Base-by-base conservation (phyloP, 2,888 invertebrate species). In the Arrhopalites spinosus region DNA sequence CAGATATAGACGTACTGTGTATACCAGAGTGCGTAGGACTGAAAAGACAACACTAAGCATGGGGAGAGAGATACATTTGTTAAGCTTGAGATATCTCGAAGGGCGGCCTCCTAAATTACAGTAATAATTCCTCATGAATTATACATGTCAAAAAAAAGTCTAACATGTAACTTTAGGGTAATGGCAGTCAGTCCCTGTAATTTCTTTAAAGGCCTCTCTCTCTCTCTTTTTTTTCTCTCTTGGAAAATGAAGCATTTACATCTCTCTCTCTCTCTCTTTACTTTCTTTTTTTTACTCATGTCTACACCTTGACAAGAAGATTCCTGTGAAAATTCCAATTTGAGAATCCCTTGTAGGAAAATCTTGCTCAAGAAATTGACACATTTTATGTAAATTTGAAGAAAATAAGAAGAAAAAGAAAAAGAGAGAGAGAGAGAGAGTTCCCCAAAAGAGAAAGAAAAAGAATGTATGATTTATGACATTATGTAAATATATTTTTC, bases 111-210 rank as follows among this genome's bases (percentile, higher is more conserved):
- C 45, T 72, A 74, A 74, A 74, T 74, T 67, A 74, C 74, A 36
- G 68, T 67, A 74, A 74, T 74, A 74, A 74, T 74, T 74, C 68
- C 74, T 74, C 74, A 74, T 74, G 74, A 74, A 74, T 74, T 74
- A 74, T 68, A 68, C 68, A 74, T 68, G 67, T 67, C 68, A 74
- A 74, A 74, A n/a, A n/a, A 36, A 74, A 72, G 72, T 63, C 72
- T 72, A 72, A 64, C 72, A 23, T 20, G 25, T 27, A 25, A 25
- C 8, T 20, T 23, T 2, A 27, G 59, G 25, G 23, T 68, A 45
- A 17, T 20, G 29, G 36, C 29, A 36, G 36, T 66, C 20, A 64
- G 43, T 74, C 45, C 43, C 74, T 74, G 59, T 59, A 68, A 74
- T 53, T 68, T 61, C 59, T 56, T 73, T 64, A 36, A 45, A 36